Conservation (phyloP, 2,113 vertebrate species). For the Entosphenus tridentatus region DNA sequence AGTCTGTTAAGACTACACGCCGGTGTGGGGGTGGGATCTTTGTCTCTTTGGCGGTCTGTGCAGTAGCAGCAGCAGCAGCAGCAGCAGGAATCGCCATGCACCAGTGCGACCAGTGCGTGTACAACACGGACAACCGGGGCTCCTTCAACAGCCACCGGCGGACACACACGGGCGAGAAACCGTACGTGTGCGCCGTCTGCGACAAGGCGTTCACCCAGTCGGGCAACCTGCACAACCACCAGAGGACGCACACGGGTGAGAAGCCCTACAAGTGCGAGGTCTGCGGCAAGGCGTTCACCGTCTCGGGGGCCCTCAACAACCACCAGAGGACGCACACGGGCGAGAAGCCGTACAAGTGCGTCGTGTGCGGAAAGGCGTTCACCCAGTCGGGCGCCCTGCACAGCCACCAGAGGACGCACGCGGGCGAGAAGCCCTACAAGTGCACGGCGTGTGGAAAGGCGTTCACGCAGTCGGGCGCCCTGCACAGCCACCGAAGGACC, state of each 20-base stretch:
- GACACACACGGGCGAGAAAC: background rate
- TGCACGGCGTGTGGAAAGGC: background rate
- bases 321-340: conserved; percentile 4
- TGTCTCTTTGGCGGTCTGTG: too few species aligned
- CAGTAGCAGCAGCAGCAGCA: too few species aligned
- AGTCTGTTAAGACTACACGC: too few species aligned
- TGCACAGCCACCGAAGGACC: background rate
- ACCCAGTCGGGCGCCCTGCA: background rate
- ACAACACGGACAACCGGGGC: too few species aligned
- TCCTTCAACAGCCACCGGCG: background rate
- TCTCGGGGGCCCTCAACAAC: background rate
- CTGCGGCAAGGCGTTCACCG: background rate
- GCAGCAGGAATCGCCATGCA: too few species aligned
- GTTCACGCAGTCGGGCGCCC: background rate
- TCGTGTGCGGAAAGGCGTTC: background rate
- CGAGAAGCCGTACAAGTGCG: conserved; percentile 1
- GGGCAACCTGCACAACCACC: background rate
- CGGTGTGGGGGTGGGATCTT: too few species aligned
- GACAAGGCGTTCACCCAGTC: background rate
- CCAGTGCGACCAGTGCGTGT: too few species aligned
- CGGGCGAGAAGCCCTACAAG: background rate
- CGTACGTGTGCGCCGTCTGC: background rate
- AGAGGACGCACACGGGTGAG: background rate
- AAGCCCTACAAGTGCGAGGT: background rate
- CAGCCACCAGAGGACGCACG: background rate